Conservation (phyloP, 2,888 invertebrate genomes). For the Osmoderma eremita region DNA sequence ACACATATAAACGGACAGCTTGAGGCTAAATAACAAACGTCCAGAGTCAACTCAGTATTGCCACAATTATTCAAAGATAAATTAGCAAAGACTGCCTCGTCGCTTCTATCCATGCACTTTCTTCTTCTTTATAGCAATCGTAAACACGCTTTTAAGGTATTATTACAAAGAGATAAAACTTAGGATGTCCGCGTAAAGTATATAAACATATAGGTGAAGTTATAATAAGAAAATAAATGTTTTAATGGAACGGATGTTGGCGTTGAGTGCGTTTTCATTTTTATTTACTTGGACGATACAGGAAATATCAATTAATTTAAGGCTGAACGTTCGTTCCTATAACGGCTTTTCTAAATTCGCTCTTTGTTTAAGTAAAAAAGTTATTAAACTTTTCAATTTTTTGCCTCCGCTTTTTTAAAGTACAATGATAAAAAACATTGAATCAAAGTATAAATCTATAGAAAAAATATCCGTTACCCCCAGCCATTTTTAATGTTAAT, state of each 20-base stretch:
- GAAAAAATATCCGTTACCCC: no score
- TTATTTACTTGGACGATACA: not conserved
- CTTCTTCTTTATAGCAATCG: slow-evolving; percentile 25
- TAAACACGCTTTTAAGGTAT: slow-evolving; percentile 33
- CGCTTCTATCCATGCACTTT: slow-evolving; percentile 27
- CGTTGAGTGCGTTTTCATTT: slow-evolving; percentile 2
- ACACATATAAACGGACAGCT: not conserved
- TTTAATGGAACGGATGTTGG: slow-evolving; percentile 1
- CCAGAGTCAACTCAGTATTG: slow-evolving; percentile 18
- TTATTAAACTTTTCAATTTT: no score
- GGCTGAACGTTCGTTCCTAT: no score
- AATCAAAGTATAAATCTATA: no score
- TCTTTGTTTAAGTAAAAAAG: no score
- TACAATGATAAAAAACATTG: no score
- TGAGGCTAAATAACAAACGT: slow-evolving; percentile 28
- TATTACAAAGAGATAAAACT: slow-evolving; percentile 30
- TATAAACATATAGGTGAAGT: slow-evolving; percentile 4
- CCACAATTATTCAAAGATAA: slow-evolving; percentile 38
- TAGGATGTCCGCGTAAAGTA: not conserved
- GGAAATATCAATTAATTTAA: no score
- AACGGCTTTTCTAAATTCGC: no score
- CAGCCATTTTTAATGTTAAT: no score
- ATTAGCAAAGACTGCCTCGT: slow-evolving; percentile 26
- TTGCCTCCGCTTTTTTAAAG: no score
- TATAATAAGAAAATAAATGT: slow-evolving; percentile 18